Evolutionary conservation across 1,140 invertebrate species (phyloP).

Genomic region (Saccostrea echinata): DNA sequence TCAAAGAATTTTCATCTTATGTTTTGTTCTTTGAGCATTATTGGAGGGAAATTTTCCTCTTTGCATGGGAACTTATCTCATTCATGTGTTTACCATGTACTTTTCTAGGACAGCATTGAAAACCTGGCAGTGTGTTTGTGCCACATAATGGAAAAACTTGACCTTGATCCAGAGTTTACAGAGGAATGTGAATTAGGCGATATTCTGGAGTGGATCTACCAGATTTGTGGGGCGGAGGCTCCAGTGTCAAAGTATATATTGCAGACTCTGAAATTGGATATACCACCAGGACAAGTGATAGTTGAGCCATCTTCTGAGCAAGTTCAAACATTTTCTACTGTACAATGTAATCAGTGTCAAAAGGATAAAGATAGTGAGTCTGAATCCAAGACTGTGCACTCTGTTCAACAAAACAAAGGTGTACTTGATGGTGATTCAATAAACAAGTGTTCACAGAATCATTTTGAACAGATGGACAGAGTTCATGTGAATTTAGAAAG

Average conservation of each 20-base stretch:
- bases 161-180: background rate
- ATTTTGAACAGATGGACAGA: background rate
- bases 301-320: background rate
- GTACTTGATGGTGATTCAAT: background rate
- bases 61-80: too few relatives aligned
- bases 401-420: background rate
- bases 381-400: background rate
- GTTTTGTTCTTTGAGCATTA: too few relatives aligned
- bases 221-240: background rate
- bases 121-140: conserved; percentile 3
- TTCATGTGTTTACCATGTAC: too few relatives aligned
- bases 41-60: too few relatives aligned
- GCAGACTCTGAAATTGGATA: background rate
- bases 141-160: conserved; percentile 8
- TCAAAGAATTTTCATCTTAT: too few relatives aligned
- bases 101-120: background rate
- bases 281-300: background rate
- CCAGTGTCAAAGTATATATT: background rate
- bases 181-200: conserved; percentile 1
- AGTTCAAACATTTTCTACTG: background rate
- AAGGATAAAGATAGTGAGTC: too few relatives aligned
- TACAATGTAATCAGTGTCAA: too few relatives aligned
- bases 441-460: background rate
- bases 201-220: conserved; percentile 28
- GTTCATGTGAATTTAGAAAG: background rate